Percentiles rank a stretch among this genome's conserved stretches.
Evolutionary conservation across 1,140 invertebrate species (phyloP).

Genomic region (Drosophila sp.): DNA sequence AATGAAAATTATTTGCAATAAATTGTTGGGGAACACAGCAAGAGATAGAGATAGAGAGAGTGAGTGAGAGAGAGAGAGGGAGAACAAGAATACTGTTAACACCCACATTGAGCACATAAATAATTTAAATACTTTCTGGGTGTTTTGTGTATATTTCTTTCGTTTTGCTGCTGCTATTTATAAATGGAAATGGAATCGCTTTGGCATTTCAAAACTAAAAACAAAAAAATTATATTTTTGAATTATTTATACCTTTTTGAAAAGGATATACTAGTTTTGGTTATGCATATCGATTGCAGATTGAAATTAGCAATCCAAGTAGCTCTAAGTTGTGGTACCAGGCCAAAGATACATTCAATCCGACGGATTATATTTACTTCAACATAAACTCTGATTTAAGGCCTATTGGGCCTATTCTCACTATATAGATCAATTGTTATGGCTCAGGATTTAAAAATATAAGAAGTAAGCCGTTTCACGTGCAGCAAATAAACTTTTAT

Average conservation of each 20-base stretch:
- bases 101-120: slow-evolving; percentile 74
- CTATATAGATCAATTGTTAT: no score
- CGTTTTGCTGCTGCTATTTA: slow-evolving; percentile 42
- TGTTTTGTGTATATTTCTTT: slow-evolving; percentile 39
- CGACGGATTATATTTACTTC: no score
- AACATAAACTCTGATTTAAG: no score
- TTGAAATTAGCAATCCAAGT: slow-evolving; percentile 9
- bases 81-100: slow-evolving; percentile 58
- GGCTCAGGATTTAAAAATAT: no score
- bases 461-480: no score
- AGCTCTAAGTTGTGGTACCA: no score
- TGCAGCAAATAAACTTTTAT: no score
- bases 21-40: slow-evolving; percentile 36
- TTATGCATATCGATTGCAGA: slow-evolving; percentile 11
- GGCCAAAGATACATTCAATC: no score
- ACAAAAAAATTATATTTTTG: neutral
- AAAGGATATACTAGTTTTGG: neutral
- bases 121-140: slow-evolving; percentile 73
- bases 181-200: slow-evolving; percentile 28
- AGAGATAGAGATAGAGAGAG: neutral
- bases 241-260: slow-evolving; percentile 6
- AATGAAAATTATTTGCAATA: slow-evolving; percentile 68
- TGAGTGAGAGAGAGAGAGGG: neutral
- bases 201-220: neutral
- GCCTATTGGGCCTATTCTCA: no score